A percentile compares a stretch with the other conserved stretches of the same genome.
Conservation (phyloP, 2,888 invertebrate genomes). For the Dicyrtomina minuta region DNA sequence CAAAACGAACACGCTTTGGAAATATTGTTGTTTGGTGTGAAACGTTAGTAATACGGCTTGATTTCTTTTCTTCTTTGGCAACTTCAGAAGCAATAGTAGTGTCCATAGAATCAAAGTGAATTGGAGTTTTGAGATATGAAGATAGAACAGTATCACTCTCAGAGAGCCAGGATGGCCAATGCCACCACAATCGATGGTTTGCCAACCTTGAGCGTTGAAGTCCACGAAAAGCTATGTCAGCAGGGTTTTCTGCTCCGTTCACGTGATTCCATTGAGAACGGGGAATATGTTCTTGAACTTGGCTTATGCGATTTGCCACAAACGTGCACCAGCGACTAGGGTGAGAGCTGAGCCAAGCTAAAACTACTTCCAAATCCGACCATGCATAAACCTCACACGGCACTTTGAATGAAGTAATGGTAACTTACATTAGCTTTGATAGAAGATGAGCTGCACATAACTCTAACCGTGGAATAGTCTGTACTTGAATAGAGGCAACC, state of each 20-base stretch:
- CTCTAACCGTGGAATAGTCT: constrained; percentile 8
- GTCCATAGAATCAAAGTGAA: background rate
- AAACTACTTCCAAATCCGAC: background rate
- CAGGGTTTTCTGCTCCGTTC: constrained; percentile 53
- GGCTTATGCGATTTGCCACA: constrained; percentile 44
- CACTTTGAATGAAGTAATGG: background rate
- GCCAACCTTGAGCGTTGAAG: constrained; percentile 2
- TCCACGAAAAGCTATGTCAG: constrained; percentile 51
- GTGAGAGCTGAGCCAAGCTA: constrained; percentile 45
- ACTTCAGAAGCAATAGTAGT: background rate
- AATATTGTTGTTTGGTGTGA: too few species aligned
- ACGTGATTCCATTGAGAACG: constrained; percentile 53
- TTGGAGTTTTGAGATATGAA: background rate
- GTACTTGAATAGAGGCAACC: background rate
- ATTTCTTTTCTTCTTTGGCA: too few species aligned
- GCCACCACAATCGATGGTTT: constrained; percentile 21
- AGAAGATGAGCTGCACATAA: constrained; percentile 4
- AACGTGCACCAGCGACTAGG: constrained; percentile 45
- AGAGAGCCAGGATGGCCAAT: constrained; percentile 23
- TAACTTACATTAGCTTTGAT: background rate
- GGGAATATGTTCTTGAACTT: constrained; percentile 42
- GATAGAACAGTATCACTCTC: background rate
- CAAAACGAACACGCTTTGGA: too few species aligned
- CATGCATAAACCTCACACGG: constrained; percentile 25
- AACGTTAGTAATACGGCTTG: too few species aligned